phyloP scores from a whole-genome alignment of 2,888 invertebrate genomes.

The Tipula confusa region DNA sequence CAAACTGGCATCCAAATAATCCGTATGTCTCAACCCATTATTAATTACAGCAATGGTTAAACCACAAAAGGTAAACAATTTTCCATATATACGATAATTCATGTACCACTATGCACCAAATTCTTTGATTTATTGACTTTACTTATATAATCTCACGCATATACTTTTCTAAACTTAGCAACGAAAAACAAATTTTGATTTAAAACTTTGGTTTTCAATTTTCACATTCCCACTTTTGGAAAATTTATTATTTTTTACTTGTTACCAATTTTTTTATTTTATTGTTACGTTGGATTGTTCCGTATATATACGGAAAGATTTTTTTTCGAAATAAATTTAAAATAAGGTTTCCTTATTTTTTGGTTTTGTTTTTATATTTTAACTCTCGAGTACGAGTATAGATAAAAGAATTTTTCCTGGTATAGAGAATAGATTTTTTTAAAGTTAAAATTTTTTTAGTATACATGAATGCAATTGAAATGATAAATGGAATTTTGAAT shows the following conservation, averaged over 20 bases:
- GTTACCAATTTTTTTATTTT: not conserved
- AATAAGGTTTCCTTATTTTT: not conserved
- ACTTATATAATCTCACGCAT: not conserved
- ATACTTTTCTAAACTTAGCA: not conserved
- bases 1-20: not conserved
- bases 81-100: no score
- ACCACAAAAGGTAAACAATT: not conserved
- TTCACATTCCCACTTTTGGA: not conserved
- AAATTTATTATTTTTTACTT: not conserved
- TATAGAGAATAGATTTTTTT: not conserved
- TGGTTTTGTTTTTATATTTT: no score
- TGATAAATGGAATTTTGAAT: not conserved
- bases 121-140: not conserved
- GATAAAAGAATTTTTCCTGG: not conserved
- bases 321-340: not conserved
- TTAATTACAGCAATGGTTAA: not conserved
- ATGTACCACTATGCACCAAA: not conserved
- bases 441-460: not conserved
- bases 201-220: not conserved
- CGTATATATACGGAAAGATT: not conserved
- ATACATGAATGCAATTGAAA: not conserved
- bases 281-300: no score
- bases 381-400: not conserved
- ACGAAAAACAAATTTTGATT: not conserved
- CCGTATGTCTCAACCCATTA: not conserved